These are phyloP conservation scores for Melanostoma scalare DNA, from an alignment of 2,888 invertebrate genomes.

Conservation along the genomic window DNA sequence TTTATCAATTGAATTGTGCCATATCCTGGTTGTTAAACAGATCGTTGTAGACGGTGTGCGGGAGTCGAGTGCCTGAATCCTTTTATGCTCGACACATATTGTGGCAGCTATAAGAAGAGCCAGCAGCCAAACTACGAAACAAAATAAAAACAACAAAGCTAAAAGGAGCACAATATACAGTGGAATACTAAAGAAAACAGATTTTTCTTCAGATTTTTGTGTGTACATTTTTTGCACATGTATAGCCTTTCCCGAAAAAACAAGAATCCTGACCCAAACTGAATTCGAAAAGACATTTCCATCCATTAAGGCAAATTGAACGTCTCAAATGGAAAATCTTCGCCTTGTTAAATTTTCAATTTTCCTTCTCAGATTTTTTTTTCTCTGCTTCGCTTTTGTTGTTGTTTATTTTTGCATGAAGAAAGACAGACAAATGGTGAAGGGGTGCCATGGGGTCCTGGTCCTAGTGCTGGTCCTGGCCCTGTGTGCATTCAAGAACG, in stretches of 20 bases:
- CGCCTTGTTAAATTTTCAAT: conserved; percentile 74
- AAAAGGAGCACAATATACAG: conserved; percentile 49
- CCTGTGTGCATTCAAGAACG: conserved; percentile 33
- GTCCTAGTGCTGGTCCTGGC: neutral
- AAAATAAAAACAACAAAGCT: conserved; percentile 52
- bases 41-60: conserved; percentile 46
- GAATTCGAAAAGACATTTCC: conserved; percentile 74
- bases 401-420: conserved; percentile 5
- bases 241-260: neutral
- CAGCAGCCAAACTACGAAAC: neutral
- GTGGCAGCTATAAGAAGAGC: conserved; percentile 27
- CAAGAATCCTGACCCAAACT: conserved; percentile 70
- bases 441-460: conserved; percentile 18
- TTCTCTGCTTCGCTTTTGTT: conserved; percentile 11
- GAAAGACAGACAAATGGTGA: conserved; percentile 15
- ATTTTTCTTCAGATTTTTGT: conserved; percentile 47
- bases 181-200: conserved; percentile 58
- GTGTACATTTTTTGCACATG: neutral
- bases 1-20: conserved; percentile 68
- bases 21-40: conserved; percentile 69
- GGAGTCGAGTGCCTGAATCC: conserved; percentile 58
- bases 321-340: conserved; percentile 74
- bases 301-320: conserved; percentile 74
- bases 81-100: conserved; percentile 65
- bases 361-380: conserved; percentile 48